Evolutionary conservation across 2,888 invertebrate genomes (phyloP).

Genomic region (Cephus pygmeus): DNA sequence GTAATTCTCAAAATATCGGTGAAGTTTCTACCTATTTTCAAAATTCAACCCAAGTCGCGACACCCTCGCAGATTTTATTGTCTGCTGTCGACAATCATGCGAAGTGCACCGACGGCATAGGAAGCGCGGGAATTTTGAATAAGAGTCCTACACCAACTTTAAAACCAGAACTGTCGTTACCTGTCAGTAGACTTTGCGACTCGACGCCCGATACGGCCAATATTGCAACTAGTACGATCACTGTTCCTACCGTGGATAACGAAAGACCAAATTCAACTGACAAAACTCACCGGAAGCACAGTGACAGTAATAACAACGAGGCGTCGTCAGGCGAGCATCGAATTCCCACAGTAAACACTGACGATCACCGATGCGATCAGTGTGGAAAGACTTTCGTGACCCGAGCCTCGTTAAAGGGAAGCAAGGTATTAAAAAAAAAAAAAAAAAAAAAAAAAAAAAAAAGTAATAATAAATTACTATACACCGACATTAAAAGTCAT

Average conservation of each 20-base stretch:
- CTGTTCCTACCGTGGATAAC: constrained; percentile 1
- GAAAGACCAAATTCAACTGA: constrained; percentile 24
- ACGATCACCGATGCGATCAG: constrained; percentile 59
- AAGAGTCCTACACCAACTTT: neutral
- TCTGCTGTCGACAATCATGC: neutral
- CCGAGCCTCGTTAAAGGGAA: constrained; percentile 62
- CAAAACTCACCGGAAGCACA: constrained; percentile 33
- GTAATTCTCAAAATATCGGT: neutral
- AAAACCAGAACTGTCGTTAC: constrained; percentile 51
- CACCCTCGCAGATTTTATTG: neutral
- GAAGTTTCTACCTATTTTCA: neutral
- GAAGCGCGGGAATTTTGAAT: neutral
- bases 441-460: neutral
- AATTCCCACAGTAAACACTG: constrained; percentile 15
- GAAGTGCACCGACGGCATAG: neutral
- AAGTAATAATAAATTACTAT: neutral
- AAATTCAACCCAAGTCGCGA: neutral
- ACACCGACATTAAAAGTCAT: neutral
- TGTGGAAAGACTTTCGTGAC: constrained; percentile 64
- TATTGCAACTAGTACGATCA: constrained; percentile 24
- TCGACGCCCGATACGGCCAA: neutral
- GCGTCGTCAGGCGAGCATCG: constrained; percentile 35
- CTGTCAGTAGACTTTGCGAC: constrained; percentile 56
- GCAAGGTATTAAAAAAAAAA: neutral
- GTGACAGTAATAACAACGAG: constrained; percentile 55